Evolutionary conservation across 2,888 invertebrate genomes (phyloP).

Genomic region (Napeogenes inachia): DNA sequence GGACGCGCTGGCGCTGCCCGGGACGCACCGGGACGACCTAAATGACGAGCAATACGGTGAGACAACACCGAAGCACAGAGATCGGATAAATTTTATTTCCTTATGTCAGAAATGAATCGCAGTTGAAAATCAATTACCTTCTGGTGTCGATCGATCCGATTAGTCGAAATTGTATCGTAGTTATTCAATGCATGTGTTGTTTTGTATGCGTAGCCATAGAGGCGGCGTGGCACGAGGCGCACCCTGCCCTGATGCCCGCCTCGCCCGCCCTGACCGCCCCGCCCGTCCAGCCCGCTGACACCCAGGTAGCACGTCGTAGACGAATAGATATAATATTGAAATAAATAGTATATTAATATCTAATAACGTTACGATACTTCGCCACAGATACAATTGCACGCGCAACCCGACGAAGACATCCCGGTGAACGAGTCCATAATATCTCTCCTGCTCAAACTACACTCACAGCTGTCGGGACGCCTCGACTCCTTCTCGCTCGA

Average conservation of each 20-base stretch:
- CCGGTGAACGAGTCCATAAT: conserved; percentile 92
- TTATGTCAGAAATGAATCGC: too few relatives aligned
- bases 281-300: conserved; percentile 42
- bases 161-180: too few relatives aligned
- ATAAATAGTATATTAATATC: too few relatives aligned
- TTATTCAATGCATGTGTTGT: too few relatives aligned
- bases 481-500: conserved; percentile 87
- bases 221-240: conserved; percentile 44
- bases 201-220: conserved; percentile 40
- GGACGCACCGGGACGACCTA: not conserved
- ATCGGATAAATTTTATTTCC: too few relatives aligned
- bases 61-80: conserved; percentile 26
- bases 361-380: not conserved
- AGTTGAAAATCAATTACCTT: too few relatives aligned
- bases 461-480: conserved; percentile 90
- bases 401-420: conserved; percentile 71
- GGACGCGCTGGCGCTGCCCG: conserved; percentile 1
- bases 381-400: conserved; percentile 54
- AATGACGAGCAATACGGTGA: conserved; percentile 38
- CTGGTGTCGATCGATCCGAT: too few relatives aligned
- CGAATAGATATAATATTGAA: too few relatives aligned
- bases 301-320: conserved; percentile 32
- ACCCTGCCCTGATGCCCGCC: conserved; percentile 36
- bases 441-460: conserved; percentile 90
- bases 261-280: conserved; percentile 32